Evolutionary conservation across 2,888 invertebrate genomes (phyloP), one percentile per base, ranked within the genome.

Genomic region (Tipula vernalis): DNA sequence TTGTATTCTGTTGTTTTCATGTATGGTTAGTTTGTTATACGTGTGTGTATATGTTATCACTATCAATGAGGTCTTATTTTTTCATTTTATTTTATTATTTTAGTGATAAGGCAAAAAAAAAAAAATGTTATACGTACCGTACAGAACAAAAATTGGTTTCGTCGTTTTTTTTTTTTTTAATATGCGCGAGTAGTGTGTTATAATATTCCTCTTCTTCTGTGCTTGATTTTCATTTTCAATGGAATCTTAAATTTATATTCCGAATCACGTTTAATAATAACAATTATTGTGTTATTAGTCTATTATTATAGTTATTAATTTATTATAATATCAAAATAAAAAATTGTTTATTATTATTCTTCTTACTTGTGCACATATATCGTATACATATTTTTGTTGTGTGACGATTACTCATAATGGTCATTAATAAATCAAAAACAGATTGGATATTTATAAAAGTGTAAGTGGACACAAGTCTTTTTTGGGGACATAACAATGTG

Each of bases 21-120:
- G 18, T 18, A 28, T 71, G n/a, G 51, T 51, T 51, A 51, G 71
- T 71, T 57, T 18, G 18, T 28, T 0, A 1, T 28, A 28, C 18
- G 15, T 57, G 15, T 5, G 15, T 51, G 71, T 71, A 28, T 84
- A 36, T 84, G 84, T 84, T 84, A 84, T 84, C 84, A 84, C 15
- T 84, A 84, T 84, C 84, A 84, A 84, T 84, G 84, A 84, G 84
- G 39, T 84, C 84, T 84, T 84, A 39, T 71, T 71, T 51, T 71
- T 71, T 57, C 51, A 15, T n/a, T 57, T 57, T 57, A 15, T 57
- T 71, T 28, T 71, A 71, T 71, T 71, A 71, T 71, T 71, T 71
- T 28, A 71, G 71, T 71, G 71, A 71, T 71, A 71, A 71, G 51
- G 71, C 71, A 71, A 71, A 15, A 57, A 44, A 57, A n/a, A 57